A percentile compares a stretch with the other conserved stretches of the same genome.
phyloP scores from a whole-genome alignment of 2,888 invertebrate genomes.

The Caenorhabditis parvicauda region DNA sequence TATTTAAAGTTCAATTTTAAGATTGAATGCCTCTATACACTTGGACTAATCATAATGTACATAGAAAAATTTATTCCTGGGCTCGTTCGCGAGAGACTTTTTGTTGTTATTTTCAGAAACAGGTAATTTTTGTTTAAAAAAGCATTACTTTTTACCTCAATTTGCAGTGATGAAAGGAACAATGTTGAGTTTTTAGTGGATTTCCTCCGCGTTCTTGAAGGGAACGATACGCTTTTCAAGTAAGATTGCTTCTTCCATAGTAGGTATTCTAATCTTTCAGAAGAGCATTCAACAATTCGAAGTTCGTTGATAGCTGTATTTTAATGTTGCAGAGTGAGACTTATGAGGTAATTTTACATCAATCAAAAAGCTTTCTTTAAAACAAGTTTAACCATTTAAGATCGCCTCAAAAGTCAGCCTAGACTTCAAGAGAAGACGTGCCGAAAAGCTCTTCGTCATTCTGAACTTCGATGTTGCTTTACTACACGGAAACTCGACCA shows the following conservation, averaged over 20 bases:
- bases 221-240: conserved; percentile 3
- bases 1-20: conserved; percentile 8
- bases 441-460: neutral
- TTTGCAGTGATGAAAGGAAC: conserved; percentile 18
- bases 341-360: no score
- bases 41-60: neutral
- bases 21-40: conserved; percentile 6
- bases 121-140: conserved; percentile 5
- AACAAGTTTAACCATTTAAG: no score
- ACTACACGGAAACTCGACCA: neutral
- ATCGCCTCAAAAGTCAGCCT: neutral
- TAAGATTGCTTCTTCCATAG: neutral
- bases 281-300: no score
- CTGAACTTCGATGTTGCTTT: neutral
- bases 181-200: conserved; percentile 20
- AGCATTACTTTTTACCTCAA: neutral
- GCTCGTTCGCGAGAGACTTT: conserved; percentile 8
- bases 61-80: conserved; percentile 4
- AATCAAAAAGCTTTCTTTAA: no score
- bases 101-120: conserved; percentile 11
- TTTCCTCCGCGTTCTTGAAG: conserved; percentile 9
- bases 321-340: no score
- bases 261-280: no score
- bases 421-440: neutral
- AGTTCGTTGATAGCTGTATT: no score